Conservation (phyloP, 2,113 vertebrate genomes). For the Mola mola region DNA sequence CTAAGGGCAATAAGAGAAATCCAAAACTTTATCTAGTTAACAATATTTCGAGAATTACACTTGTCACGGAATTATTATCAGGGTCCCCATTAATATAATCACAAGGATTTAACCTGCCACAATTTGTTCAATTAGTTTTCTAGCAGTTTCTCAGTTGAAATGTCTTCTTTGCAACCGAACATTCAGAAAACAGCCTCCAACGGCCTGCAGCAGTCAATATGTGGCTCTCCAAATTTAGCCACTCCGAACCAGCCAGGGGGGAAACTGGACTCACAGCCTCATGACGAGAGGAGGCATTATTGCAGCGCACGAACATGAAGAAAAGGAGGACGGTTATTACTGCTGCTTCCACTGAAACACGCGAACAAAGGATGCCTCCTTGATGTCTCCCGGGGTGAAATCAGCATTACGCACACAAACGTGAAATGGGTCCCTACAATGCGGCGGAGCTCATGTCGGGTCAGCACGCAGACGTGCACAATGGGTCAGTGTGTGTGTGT, state of each 20-base stretch:
- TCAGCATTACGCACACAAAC: conserved; percentile 29
- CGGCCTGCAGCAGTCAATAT: conserved; percentile 37
- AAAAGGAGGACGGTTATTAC: conserved; percentile 2
- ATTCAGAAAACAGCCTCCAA: background rate
- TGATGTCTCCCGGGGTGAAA: conserved; percentile 17
- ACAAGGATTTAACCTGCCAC: too few species aligned
- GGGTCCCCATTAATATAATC: too few species aligned
- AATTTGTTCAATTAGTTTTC: too few species aligned
- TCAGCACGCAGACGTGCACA: conserved; percentile 49
- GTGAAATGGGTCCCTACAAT: conserved; percentile 25
- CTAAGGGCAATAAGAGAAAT: too few species aligned
- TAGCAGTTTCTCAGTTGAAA: background rate
- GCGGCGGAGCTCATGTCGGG: conserved; percentile 32
- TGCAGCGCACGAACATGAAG: too few species aligned
- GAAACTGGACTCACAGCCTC: conserved; percentile 23
- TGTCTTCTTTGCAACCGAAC: conserved; percentile 23
- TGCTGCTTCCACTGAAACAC: conserved; percentile 13
- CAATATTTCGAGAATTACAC: too few species aligned
- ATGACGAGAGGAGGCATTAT: conserved; percentile 16
- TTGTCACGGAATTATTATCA: too few species aligned
- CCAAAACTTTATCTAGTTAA: too few species aligned
- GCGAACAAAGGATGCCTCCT: conserved; percentile 22
- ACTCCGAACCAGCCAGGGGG: conserved; percentile 28
- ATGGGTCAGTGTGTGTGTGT: conserved; percentile 52
- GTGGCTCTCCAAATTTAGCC: conserved; percentile 27